A percentile compares a stretch with the other conserved stretches of the same genome.
Evolutionary conservation across 2,797 vertebrate species (phyloP).

Genomic region (Macropus fuliginosus): DNA sequence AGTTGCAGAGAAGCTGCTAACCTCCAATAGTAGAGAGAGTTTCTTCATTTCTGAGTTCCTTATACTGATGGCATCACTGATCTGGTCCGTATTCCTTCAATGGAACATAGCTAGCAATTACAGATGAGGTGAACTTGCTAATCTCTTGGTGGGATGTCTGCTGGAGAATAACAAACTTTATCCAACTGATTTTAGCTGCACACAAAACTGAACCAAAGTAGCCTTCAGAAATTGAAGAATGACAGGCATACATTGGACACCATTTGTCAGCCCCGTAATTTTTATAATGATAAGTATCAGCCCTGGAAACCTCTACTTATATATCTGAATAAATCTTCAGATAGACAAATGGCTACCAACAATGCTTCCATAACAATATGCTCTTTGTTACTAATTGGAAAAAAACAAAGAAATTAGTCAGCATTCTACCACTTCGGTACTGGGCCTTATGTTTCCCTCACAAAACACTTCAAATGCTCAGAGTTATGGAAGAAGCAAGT

Average conservation of each 20-base stretch:
- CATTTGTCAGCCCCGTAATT: conserved; percentile 52
- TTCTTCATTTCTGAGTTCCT: not conserved
- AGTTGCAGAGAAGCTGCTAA: not conserved
- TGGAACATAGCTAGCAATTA: not conserved
- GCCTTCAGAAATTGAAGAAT: conserved; percentile 30
- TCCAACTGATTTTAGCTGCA: not conserved
- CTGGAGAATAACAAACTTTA: conserved; percentile 14
- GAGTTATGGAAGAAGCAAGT: conserved; percentile 27
- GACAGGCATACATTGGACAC: conserved; percentile 57
- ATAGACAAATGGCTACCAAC: conserved; percentile 32
- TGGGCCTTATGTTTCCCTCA: not conserved
- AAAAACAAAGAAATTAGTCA: conserved; percentile 56
- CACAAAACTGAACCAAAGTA: conserved; percentile 26
- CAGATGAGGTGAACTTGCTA: conserved; percentile 30
- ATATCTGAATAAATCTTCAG: conserved; percentile 48
- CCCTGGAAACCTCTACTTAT: conserved; percentile 53
- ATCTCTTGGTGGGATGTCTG: conserved; percentile 12
- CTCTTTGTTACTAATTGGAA: conserved; percentile 51
- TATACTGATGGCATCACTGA: not conserved
- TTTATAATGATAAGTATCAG: conserved; percentile 60
- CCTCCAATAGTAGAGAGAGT: not conserved
- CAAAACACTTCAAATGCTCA: conserved; percentile 50
- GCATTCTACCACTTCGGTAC: conserved; percentile 42
- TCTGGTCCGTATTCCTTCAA: not conserved
- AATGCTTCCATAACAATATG: conserved; percentile 47